Evolutionary conservation across 2,797 vertebrate genomes (phyloP).

Genomic region (Oceanodroma leucorhoa): DNA sequence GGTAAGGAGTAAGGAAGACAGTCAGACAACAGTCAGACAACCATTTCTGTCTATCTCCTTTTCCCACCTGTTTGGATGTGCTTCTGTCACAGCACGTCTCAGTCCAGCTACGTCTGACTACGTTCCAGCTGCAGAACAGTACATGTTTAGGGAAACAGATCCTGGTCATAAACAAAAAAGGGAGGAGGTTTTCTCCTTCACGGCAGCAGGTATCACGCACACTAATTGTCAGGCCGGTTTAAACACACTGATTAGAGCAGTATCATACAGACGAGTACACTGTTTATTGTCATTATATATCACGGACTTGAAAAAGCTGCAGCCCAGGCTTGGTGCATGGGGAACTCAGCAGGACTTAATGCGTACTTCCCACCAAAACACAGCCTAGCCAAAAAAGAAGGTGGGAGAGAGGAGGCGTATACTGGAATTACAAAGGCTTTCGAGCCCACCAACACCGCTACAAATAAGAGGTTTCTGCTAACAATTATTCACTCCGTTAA

Average conservation of each 20-base stretch:
- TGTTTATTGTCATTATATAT: background rate
- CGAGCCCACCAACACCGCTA: background rate
- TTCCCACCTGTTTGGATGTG: background rate
- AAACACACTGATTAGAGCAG: background rate
- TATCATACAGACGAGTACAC: background rate
- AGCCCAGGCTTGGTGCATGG: background rate
- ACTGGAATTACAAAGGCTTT: background rate
- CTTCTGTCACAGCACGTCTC: background rate
- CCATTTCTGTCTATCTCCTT: background rate
- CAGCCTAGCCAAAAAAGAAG: background rate
- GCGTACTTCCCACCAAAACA: background rate
- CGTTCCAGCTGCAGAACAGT: background rate
- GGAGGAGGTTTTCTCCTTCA: background rate
- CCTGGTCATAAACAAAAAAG: background rate
- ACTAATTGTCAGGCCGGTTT: background rate
- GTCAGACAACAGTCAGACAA: background rate
- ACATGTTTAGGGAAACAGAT: background rate
- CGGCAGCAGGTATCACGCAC: background rate
- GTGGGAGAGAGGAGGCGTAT: background rate
- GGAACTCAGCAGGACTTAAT: slow-evolving; percentile 9
- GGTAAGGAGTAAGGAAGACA: background rate
- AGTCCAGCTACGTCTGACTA: background rate
- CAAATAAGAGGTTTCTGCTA: background rate
- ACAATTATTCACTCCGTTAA: slow-evolving; percentile 20
- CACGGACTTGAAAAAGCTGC: background rate